Evolutionary conservation across 2,797 vertebrate species (phyloP).

Genomic region (Geotrypetes seraphini): DNA sequence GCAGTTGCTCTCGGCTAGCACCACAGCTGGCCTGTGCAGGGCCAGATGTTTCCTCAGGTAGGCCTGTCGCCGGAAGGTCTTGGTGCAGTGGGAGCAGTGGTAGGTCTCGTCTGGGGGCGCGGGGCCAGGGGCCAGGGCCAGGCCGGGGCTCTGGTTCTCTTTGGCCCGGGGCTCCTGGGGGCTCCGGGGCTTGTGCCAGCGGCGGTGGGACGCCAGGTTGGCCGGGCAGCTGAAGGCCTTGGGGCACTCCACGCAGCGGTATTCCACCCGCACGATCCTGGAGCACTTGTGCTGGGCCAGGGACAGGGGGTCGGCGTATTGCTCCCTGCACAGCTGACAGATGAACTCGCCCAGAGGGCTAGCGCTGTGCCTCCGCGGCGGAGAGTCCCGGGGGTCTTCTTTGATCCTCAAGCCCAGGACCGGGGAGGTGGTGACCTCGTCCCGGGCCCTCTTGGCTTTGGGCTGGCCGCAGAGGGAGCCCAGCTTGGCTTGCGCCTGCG

Average conservation of each 20-base stretch:
- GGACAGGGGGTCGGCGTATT: constrained; percentile 36
- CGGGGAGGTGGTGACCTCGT: constrained; percentile 85
- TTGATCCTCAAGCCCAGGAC: constrained; percentile 85
- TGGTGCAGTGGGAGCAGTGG: constrained; percentile 27
- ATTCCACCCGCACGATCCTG: constrained; percentile 43
- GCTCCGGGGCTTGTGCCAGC: constrained; percentile 42
- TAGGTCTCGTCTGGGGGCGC: constrained; percentile 20
- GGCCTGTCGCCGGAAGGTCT: constrained; percentile 31
- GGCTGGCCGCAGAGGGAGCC: constrained; percentile 36
- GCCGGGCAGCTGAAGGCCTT: constrained; percentile 50
- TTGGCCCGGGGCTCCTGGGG: neutral
- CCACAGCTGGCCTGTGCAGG: constrained; percentile 7
- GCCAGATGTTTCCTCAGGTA: constrained; percentile 39
- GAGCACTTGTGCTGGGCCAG: constrained; percentile 46
- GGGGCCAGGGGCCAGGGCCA: neutral
- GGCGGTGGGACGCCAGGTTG: constrained; percentile 45
- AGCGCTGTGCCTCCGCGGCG: neutral
- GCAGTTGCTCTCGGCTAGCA: constrained; percentile 45
- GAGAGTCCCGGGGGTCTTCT: constrained; percentile 41
- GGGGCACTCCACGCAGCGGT: constrained; percentile 45
- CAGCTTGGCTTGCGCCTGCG: constrained; percentile 4
- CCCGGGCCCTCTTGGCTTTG: constrained; percentile 81
- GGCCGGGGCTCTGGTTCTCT: neutral
- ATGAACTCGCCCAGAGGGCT: constrained; percentile 40
- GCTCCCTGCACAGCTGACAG: constrained; percentile 43